These are phyloP conservation scores for Rynchops niger DNA, from an alignment of 2,113 vertebrate genomes.

Conservation along the genomic window DNA sequence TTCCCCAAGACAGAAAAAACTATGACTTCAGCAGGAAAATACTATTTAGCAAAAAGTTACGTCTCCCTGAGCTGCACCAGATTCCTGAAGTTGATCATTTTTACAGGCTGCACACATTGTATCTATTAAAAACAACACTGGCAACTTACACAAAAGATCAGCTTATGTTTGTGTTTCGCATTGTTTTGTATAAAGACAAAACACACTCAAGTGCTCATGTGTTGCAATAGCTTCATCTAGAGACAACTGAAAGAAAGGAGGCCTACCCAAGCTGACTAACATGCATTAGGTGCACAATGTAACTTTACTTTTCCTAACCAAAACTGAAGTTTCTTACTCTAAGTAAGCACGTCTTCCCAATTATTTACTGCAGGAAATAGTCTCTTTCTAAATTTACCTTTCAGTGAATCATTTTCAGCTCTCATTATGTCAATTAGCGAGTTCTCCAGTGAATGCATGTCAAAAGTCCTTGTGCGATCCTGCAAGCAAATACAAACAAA, in stretches of 20 bases:
- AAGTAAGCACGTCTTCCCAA: background rate
- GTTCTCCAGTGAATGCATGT: constrained; percentile 99
- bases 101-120: background rate
- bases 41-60: background rate
- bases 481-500: constrained; percentile 78
- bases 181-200: background rate
- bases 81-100: background rate
- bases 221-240: background rate
- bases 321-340: background rate
- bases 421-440: constrained; percentile 99
- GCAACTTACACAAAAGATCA: background rate
- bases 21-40: background rate
- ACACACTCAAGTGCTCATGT: background rate
- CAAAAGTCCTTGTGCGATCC: constrained; percentile 95
- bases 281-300: background rate
- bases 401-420: constrained; percentile 98
- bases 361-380: constrained; percentile 39
- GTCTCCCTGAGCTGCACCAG: background rate
- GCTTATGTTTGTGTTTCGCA: background rate
- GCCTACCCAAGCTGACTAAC: background rate
- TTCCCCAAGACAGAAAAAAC: background rate
- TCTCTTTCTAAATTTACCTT: constrained; percentile 85
- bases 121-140: background rate
- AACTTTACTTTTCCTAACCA: background rate
- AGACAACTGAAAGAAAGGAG: background rate